These are phyloP conservation scores for Drosophila malerkotliana DNA, from an alignment of 1,140 invertebrate genomes.

Conservation along the genomic window DNA sequence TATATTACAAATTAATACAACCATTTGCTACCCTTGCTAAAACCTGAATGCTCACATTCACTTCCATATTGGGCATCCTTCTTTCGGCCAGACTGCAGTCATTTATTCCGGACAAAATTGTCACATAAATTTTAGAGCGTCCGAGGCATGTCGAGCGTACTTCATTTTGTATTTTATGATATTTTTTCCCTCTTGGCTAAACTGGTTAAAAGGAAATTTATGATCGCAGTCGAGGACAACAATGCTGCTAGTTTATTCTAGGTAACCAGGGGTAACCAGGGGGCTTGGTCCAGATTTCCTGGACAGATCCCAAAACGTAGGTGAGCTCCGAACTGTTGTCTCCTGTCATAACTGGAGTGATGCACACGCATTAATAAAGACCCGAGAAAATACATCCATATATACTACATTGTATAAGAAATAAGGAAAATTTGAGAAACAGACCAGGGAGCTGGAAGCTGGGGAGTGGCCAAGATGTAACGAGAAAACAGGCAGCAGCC, in stretches of 20 bases:
- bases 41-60: slow-evolving; percentile 44
- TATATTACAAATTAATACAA: slow-evolving; percentile 10
- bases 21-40: slow-evolving; percentile 18
- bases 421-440: slow-evolving; percentile 43
- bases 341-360: slow-evolving; percentile 27
- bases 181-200: slow-evolving; percentile 50
- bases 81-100: slow-evolving; percentile 41
- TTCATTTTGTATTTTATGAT: slow-evolving; percentile 81
- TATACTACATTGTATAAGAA: slow-evolving; percentile 24
- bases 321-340: slow-evolving; percentile 22
- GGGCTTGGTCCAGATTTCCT: slow-evolving; percentile 33
- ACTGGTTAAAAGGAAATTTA: slow-evolving; percentile 74
- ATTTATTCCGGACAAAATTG: slow-evolving; percentile 78
- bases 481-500: slow-evolving; percentile 60
- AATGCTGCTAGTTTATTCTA: slow-evolving; percentile 41
- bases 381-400: slow-evolving; percentile 43
- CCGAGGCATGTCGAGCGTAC: slow-evolving; percentile 75
- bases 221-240: slow-evolving; percentile 50
- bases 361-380: slow-evolving; percentile 55
- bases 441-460: background rate
- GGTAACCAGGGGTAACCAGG: slow-evolving; percentile 15
- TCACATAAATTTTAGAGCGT: slow-evolving; percentile 75
- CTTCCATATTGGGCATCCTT: slow-evolving; percentile 33
- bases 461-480: slow-evolving; percentile 19
- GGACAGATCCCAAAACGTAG: slow-evolving; percentile 9